phyloP scores from a whole-genome alignment of 2,113 vertebrate species.

The Sturnira hondurensis region DNA sequence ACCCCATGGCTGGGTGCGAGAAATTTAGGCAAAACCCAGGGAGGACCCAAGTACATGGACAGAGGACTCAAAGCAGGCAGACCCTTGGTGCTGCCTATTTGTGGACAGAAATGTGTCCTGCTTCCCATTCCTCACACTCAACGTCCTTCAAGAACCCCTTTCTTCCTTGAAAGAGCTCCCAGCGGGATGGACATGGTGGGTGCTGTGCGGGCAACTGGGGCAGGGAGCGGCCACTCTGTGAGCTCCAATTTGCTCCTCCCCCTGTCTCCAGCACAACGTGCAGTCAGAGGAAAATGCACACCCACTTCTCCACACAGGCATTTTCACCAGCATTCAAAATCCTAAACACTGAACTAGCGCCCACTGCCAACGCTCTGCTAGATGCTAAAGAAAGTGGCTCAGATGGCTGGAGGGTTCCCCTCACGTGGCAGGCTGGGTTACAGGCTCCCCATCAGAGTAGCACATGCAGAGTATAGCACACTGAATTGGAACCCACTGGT shows the following conservation, averaged over 20 bases:
- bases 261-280: not conserved
- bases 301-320: not conserved
- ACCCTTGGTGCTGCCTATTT: fast-evolving
- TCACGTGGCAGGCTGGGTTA: slow-evolving; percentile 28
- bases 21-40: not conserved
- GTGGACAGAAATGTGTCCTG: not conserved
- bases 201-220: fast-evolving
- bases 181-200: fast-evolving
- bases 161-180: not conserved
- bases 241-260: not conserved
- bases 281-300: not conserved
- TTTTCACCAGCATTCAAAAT: not conserved
- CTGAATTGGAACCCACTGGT: slow-evolving; percentile 62
- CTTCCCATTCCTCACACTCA: not conserved
- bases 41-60: not conserved
- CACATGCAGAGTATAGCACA: slow-evolving; percentile 68
- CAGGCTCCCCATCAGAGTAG: slow-evolving; percentile 53
- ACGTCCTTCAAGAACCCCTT: not conserved
- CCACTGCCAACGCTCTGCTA: not conserved
- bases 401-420: slow-evolving; percentile 41
- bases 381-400: slow-evolving; percentile 56
- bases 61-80: not conserved
- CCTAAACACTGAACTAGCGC: slow-evolving; percentile 43
- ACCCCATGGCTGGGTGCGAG: not conserved
- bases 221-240: not conserved